phyloP scores from a whole-genome alignment of 2,113 vertebrate species.

The Epinephelus cyanopodus region DNA sequence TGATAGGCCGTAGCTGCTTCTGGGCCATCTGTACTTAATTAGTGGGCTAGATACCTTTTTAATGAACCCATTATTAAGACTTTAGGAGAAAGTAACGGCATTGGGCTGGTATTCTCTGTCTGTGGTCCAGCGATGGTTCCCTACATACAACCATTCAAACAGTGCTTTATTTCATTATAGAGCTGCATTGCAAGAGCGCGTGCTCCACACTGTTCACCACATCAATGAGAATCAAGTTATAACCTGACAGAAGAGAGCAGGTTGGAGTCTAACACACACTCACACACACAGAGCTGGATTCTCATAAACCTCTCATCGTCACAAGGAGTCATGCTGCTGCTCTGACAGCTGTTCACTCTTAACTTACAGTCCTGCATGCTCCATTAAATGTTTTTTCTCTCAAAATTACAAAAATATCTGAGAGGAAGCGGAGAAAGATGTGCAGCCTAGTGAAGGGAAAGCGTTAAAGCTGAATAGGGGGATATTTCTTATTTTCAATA shows the following conservation, averaged over 20 bases:
- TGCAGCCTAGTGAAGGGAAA: not conserved
- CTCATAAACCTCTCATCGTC: constrained; percentile 36
- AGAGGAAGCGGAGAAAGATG: not conserved
- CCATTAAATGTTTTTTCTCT: not conserved
- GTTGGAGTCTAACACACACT: not conserved
- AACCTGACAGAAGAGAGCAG: constrained; percentile 17
- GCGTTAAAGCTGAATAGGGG: not conserved
- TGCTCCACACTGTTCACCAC: constrained; percentile 16
- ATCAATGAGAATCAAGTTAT: constrained; percentile 49
- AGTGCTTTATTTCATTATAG: constrained; percentile 37
- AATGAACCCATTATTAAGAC: constrained; percentile 74
- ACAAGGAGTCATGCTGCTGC: constrained; percentile 23
- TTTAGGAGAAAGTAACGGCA: constrained; percentile 49
- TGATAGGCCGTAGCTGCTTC: constrained; percentile 48
- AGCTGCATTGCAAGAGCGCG: not conserved
- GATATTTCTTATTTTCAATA: too few species aligned
- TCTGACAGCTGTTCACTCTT: constrained; percentile 41
- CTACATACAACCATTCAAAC: constrained; percentile 33
- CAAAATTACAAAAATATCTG: not conserved
- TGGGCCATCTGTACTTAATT: constrained; percentile 73
- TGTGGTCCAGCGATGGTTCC: constrained; percentile 37
- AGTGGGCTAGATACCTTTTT: constrained; percentile 65
- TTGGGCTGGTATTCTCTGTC: constrained; percentile 27
- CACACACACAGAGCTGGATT: constrained; percentile 11
- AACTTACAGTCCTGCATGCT: constrained; percentile 2